Evolutionary conservation across 2,888 invertebrate species (phyloP).

Genomic region (Caenorhabditis auriculariae): DNA sequence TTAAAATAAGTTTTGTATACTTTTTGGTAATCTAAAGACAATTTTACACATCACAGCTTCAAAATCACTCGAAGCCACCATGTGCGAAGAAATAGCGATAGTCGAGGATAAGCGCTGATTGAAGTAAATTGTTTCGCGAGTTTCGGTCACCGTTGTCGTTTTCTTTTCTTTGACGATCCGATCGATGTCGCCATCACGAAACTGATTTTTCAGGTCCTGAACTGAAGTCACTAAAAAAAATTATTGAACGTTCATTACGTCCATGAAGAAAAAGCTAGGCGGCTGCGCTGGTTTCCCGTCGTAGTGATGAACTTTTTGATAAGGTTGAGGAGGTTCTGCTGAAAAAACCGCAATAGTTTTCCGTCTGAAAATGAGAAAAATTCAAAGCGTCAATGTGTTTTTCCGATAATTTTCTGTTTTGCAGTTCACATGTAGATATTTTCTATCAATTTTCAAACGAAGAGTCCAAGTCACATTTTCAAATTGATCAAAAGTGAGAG

Average conservation of each 20-base stretch:
- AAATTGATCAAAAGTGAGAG: too few species aligned
- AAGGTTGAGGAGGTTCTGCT: not conserved
- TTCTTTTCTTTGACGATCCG: slow-evolving; percentile 41
- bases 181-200: slow-evolving; percentile 29
- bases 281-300: slow-evolving; percentile 8
- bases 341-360: not conserved
- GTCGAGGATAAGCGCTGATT: slow-evolving; percentile 34
- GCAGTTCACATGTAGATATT: too few species aligned
- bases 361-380: too few species aligned
- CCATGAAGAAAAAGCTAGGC: slow-evolving; percentile 1
- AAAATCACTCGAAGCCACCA: too few species aligned
- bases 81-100: slow-evolving; percentile 29
- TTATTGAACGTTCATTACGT: not conserved
- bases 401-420: too few species aligned
- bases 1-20: too few species aligned
- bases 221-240: not conserved
- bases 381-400: too few species aligned
- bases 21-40: too few species aligned
- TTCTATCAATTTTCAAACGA: too few species aligned
- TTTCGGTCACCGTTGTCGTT: slow-evolving; percentile 43
- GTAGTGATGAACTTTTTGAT: slow-evolving; percentile 7
- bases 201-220: slow-evolving; percentile 27
- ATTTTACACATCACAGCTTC: too few species aligned
- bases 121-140: slow-evolving; percentile 41
- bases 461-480: too few species aligned